phyloP scores from a whole-genome alignment of 1,140 invertebrate genomes.

The Galleria mellonella region DNA sequence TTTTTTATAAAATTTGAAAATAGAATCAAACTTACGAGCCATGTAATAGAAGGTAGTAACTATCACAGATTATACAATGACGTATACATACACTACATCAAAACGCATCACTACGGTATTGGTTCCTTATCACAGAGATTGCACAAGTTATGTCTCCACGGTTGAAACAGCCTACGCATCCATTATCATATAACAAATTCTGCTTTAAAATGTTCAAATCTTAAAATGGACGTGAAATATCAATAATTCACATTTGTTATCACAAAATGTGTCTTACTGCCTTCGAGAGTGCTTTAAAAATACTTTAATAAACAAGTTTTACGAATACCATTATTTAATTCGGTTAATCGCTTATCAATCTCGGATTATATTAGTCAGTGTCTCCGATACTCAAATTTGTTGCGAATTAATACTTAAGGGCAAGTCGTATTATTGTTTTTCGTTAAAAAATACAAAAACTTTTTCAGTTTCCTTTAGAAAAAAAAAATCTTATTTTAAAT shows the following conservation, averaged over 20 bases:
- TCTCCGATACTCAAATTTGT: constrained; percentile 4
- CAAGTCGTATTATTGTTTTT: not conserved
- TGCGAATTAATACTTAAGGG: not conserved
- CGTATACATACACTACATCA: no score
- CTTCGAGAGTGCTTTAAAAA: not conserved
- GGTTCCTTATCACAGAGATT: no score
- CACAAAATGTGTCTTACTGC: not conserved
- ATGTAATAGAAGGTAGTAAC: no score
- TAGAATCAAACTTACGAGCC: no score
- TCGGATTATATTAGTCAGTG: constrained; percentile 9
- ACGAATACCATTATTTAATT: constrained; percentile 1
- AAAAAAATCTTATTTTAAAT: no score
- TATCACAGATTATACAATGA: no score
- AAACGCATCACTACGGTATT: no score
- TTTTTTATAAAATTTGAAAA: no score
- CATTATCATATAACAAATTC: not conserved
- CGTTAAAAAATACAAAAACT: no score
- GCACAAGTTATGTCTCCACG: no score
- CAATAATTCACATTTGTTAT: not conserved
- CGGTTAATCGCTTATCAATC: constrained; percentile 7
- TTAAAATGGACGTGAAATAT: not conserved
- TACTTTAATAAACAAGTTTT: constrained; percentile 1
- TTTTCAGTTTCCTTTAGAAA: no score
- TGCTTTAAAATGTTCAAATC: not conserved
- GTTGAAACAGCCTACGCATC: not conserved